Evolutionary conservation across 2,888 invertebrate genomes (phyloP).

Genomic region (Lypha dubia): DNA sequence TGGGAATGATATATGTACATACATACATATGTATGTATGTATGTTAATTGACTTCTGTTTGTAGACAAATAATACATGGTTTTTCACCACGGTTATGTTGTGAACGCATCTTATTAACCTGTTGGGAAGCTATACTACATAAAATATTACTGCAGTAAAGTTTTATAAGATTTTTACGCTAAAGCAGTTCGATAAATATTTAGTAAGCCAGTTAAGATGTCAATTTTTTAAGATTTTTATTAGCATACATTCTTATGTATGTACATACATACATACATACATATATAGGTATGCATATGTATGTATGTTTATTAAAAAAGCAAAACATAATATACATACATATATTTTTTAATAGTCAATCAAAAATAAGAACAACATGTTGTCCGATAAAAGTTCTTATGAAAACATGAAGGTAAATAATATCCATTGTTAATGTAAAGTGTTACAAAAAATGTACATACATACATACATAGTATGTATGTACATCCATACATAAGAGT

Average conservation of each 20-base stretch:
- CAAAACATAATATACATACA: not conserved
- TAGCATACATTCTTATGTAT: not conserved
- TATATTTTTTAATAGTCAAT: constrained; percentile 17
- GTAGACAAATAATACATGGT: not conserved
- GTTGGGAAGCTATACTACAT: constrained; percentile 27
- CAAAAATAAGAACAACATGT: constrained; percentile 46
- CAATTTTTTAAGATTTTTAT: constrained; percentile 23
- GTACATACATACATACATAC: not conserved
- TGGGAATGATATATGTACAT: no score
- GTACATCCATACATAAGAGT: not conserved
- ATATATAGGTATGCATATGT: not conserved
- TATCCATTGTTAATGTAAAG: constrained; percentile 1
- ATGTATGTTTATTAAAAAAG: constrained; percentile 2
- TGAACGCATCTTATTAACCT: constrained; percentile 48
- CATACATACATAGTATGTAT: not conserved
- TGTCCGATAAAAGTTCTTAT: constrained; percentile 65
- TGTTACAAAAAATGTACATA: not conserved
- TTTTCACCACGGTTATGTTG: constrained; percentile 61
- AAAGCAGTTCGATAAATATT: constrained; percentile 53
- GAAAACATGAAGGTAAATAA: constrained; percentile 71
- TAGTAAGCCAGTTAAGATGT: constrained; percentile 46
- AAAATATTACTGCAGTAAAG: constrained; percentile 35
- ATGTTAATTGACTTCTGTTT: not conserved
- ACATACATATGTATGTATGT: constrained; percentile 1
- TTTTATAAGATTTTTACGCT: constrained; percentile 48